Conservation (phyloP, 2,113 vertebrate genomes). For the human (Homo sapiens) region GRCh38 chr4:109408501-109409000, state of each 20-base stretch:
- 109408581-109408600: neutral
- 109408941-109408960: neutral
- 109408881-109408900: neutral
- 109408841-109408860: accelerated
- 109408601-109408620: neutral
- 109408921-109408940: neutral
- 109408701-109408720: neutral
- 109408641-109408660: neutral
- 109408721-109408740: neutral
- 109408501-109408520: neutral
- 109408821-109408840: neutral
- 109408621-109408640: neutral
- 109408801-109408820: neutral
- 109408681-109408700: neutral
- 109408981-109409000: neutral
- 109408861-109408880: neutral
- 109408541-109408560: neutral
- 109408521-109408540: neutral
- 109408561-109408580: neutral
- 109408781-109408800: neutral
- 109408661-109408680: neutral
- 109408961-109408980: neutral
- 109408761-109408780: neutral
- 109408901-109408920: accelerated
- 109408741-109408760: neutral